Evolutionary conservation across 2,888 invertebrate genomes (phyloP).

Genomic region (Scaptomyza reducta): DNA sequence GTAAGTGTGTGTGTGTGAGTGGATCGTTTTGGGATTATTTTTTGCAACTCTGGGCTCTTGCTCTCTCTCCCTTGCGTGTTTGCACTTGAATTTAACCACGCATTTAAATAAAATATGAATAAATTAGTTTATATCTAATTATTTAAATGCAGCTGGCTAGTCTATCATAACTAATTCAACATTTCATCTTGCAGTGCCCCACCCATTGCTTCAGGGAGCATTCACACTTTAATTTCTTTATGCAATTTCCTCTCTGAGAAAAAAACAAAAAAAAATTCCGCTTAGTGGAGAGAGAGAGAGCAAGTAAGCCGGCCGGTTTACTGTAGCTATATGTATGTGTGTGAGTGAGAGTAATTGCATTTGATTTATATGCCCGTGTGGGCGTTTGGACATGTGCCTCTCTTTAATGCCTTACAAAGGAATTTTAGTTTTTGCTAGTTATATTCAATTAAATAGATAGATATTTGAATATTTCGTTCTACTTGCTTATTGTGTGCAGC

Average conservation of each 20-base stretch:
- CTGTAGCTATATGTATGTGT: constrained; percentile 1
- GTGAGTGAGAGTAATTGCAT: constrained; percentile 18
- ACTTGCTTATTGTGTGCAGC: constrained; percentile 16
- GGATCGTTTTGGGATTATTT: constrained; percentile 17
- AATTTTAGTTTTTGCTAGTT: constrained; percentile 40
- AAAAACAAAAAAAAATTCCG: not conserved
- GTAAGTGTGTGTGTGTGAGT: not conserved
- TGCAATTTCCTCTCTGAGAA: not conserved
- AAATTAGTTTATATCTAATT: constrained; percentile 1
- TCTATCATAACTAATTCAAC: not conserved
- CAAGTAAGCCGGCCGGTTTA: constrained; percentile 39
- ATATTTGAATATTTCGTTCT: constrained; percentile 26
- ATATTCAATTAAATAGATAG: constrained; percentile 47
- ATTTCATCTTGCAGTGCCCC: constrained; percentile 1
- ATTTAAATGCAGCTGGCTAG: not conserved
- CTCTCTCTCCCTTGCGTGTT: constrained; percentile 1
- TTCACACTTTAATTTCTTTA: not conserved
- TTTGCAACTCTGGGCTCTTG: not conserved
- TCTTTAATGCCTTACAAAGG: constrained; percentile 53
- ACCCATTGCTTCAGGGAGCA: not conserved
- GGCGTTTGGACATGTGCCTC: constrained; percentile 30
- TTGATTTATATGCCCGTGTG: constrained; percentile 23
- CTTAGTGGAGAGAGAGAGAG: constrained; percentile 31
- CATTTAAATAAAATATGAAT: constrained; percentile 7
- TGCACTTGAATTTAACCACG: constrained; percentile 14